Base-by-base conservation (phyloP, 2,888 invertebrate genomes). In the Drosophila nigricruria region DNA sequence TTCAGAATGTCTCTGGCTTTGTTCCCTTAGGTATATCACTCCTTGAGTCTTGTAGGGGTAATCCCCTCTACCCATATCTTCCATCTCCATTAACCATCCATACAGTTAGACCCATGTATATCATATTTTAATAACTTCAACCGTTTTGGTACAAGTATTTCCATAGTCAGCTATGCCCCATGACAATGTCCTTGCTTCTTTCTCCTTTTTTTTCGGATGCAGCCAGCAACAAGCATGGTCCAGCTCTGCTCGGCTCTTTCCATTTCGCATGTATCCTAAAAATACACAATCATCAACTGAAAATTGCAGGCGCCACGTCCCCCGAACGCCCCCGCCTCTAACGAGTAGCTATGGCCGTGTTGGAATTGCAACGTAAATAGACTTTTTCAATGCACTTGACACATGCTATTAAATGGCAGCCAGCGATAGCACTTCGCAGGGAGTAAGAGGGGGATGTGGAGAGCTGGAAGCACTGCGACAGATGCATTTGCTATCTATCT, bases 301-400 rank as follows among this genome's bases (percentile, higher is more conserved):
- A 49, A 56, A 69, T 74, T 56, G 58, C 30, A 18, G 54, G 20
- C 52, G 54, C 34, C 49, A 32, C 63, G n/a, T 32, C 54, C 42
- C 23, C 57, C 20, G 20, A 5, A 20, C 18, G 4, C 25, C 40
- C 12, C 30, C 45, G 58, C 18, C 43, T 23, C 32, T 43, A 58
- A 36, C 58, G 58, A 45, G 57, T 34, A 23, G 42, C 56, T 14
- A 14, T 27, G 52, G 49, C 43, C 57, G 36, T 56, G 71, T 60
- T 73, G 88, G 88, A 85, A 88, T 88, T 88, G 81, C 88, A 60
- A 75, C 88, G 88, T 82, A 85, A 85, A 85, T 89, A 85, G 90
- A 85, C 90, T 88, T 89, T 88, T 89, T 83, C 85, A 88, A 89
- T 89, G 85, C 88, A 85, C 90, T 85, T 89, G 85, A 85, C 85